A percentile compares a stretch with the other conserved stretches of the same genome.
phyloP scores from a whole-genome alignment of 2,797 vertebrate genomes.

The Corythornis leucogaster region DNA sequence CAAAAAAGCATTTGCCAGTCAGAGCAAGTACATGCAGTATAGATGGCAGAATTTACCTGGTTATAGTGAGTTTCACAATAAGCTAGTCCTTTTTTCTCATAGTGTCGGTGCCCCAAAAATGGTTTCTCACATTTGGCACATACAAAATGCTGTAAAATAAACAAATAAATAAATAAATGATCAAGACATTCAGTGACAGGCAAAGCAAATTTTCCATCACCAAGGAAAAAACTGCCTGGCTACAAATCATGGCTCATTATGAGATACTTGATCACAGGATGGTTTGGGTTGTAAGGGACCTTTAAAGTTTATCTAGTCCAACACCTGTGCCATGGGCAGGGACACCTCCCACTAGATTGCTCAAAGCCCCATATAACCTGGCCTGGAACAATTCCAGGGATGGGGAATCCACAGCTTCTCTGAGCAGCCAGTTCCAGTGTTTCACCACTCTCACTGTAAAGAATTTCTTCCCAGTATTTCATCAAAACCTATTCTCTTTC shows the following conservation, averaged over 20 bases:
- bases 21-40: background rate
- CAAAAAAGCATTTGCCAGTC: background rate
- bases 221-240: background rate
- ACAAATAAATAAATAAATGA: background rate
- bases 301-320: background rate
- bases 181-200: background rate
- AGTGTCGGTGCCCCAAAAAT: constrained; percentile 81
- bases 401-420: background rate
- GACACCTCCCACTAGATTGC: background rate
- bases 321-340: background rate
- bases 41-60: constrained; percentile 69
- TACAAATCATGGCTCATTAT: background rate
- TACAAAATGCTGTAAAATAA: constrained; percentile 78
- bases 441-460: background rate
- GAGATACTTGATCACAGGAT: background rate
- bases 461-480: background rate
- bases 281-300: background rate
- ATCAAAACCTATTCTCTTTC: background rate
- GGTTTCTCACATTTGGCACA: constrained; percentile 85
- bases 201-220: background rate
- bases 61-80: constrained; percentile 85
- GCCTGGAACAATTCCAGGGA: background rate
- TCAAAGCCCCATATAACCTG: background rate
- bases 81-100: constrained; percentile 82
- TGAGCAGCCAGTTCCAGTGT: background rate